Evolutionary conservation across 2,888 invertebrate species (phyloP), one percentile per base, ranked within the genome.

Genomic region (Lamellibrachia columna): DNA sequence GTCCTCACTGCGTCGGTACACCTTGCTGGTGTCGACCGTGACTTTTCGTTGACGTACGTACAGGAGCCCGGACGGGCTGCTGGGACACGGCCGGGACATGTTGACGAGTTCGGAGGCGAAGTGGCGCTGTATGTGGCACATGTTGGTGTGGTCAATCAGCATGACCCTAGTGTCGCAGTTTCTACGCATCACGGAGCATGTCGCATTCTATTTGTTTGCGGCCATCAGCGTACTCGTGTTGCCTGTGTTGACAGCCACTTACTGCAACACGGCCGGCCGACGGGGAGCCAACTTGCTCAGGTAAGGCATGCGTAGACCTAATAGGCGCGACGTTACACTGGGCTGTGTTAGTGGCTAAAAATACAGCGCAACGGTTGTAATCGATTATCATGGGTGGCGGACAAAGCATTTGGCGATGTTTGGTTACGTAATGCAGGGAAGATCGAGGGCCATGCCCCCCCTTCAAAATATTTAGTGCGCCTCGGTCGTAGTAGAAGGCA

Each of bases 21-120:
- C 75, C 75, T 3, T n/a, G 75, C n/a, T 55, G 75, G n/a, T 40
- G 75, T 75, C 22, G 75, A 22, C 75, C 22, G 6, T 15, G 75
- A 15, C 75, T 22, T 11, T 15, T n/a, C 75, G 75, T 22, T 22
- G 75, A 75, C 75, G 22, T 11, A 75, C 15, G 75, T n/a, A 22
- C 75, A 75, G 75, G n/a, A 75, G 75, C 75, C 75, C 75, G 75
- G 15, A 22, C 75, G 22, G 75, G 75, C 75, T 22, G 75, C 75
- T n/a, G 75, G 75, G 15, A 4, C 22, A 75, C 75, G 75, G 22
- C 22, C 75, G 75, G 75, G 22, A 75, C 60, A 94, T 94, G 94
- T 92, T 94, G 93, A 91, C 94, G n/a, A 94, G 94, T 93, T 94
- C 94, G 2, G 94, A 94, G 53, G 94, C 94, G 53, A 94, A 94